Evolutionary conservation across 30 jellyfish, hydroid and myxozoan species (phyloP).

Genomic region (Rhopilema esculentum): DNA sequence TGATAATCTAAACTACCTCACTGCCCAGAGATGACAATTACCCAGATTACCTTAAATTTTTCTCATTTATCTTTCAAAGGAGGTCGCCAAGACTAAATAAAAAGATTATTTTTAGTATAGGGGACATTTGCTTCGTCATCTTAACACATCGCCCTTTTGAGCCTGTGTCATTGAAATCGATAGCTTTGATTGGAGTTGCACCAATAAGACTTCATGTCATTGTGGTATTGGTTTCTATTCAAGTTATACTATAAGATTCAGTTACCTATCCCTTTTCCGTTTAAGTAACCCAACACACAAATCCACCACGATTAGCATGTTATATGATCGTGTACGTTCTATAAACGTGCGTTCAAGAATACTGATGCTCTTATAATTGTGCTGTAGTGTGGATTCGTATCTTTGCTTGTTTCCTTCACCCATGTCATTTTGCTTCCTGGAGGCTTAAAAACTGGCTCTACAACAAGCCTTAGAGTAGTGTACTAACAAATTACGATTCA

Average conservation of each 20-base stretch:
- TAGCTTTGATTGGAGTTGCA: not conserved
- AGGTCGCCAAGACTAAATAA: too few relatives aligned
- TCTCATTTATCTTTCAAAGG: too few relatives aligned
- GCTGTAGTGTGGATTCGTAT: too few relatives aligned
- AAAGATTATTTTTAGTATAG: not conserved
- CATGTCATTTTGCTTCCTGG: too few relatives aligned
- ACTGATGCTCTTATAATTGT: not conserved
- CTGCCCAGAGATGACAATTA: too few relatives aligned
- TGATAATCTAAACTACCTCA: too few relatives aligned
- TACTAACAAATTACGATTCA: too few relatives aligned
- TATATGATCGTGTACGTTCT: not conserved
- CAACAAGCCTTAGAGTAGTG: too few relatives aligned
- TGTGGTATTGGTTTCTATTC: not conserved
- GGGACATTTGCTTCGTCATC: not conserved
- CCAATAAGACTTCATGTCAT: not conserved
- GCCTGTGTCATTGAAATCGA: not conserved
- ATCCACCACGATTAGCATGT: not conserved
- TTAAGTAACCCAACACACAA: not conserved
- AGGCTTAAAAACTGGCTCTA: too few relatives aligned
- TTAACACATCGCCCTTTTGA: not conserved
- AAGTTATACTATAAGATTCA: not conserved
- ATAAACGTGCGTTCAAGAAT: not conserved
- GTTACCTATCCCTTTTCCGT: not conserved
- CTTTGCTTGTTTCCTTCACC: too few relatives aligned
- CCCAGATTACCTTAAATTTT: too few relatives aligned